Percentiles rank a stretch among this genome's conserved stretches.
Conservation (phyloP, 2,888 invertebrate genomes). For the Cartodere bifasciata region DNA sequence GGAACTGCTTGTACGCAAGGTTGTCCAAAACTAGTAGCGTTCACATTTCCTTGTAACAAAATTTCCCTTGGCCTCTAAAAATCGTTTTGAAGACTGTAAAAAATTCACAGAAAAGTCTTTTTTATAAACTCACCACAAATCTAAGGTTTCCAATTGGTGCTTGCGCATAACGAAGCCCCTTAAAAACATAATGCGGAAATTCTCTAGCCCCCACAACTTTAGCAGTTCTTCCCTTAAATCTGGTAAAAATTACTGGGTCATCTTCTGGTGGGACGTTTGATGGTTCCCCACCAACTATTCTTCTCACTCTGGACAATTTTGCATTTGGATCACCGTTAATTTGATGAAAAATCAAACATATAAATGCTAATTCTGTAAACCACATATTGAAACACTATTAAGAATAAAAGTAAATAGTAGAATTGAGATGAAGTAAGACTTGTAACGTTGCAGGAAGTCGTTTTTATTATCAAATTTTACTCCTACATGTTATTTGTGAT, state of each 20-base stretch:
- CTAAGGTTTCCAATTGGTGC: slow-evolving; percentile 45
- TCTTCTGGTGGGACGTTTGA: slow-evolving; percentile 56
- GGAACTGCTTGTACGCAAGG: slow-evolving; percentile 49
- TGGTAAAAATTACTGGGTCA: slow-evolving; percentile 57
- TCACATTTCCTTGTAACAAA: slow-evolving; percentile 41
- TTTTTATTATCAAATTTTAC: too few relatives aligned
- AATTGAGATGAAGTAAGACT: too few relatives aligned
- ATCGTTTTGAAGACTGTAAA: not conserved
- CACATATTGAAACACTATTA: too few relatives aligned
- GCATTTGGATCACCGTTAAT: too few relatives aligned
- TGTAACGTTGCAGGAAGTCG: too few relatives aligned
- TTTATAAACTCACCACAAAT: slow-evolving; percentile 37
- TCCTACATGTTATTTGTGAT: too few relatives aligned
- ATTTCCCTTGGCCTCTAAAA: slow-evolving; percentile 29
- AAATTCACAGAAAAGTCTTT: not conserved
- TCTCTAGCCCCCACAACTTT: slow-evolving; percentile 52
- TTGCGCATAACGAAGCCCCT: slow-evolving; percentile 57
- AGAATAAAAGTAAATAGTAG: too few relatives aligned
- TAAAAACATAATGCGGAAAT: slow-evolving; percentile 51
- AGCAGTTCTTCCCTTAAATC: slow-evolving; percentile 47
- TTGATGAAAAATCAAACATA: too few relatives aligned
- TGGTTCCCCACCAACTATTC: slow-evolving; percentile 55
- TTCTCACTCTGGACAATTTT: slow-evolving; percentile 25
- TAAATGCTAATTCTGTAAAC: too few relatives aligned
- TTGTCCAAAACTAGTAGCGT: slow-evolving; percentile 43